phyloP scores from a whole-genome alignment of 92 coral and sea anemone species.

The Zoanthus gigantus region DNA sequence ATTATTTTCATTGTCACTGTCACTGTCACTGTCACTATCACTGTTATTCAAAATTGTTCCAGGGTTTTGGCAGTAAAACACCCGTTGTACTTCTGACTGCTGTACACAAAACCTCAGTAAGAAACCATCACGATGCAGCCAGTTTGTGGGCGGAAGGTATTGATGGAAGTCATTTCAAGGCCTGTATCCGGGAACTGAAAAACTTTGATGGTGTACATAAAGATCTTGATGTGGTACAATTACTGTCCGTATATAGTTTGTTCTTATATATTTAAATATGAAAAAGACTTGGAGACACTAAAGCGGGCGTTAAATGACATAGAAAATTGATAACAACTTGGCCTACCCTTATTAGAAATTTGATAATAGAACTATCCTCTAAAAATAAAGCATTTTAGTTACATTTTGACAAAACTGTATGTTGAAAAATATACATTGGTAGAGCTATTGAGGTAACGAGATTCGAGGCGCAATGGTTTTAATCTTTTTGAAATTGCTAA shows the following conservation, averaged over 20 bases:
- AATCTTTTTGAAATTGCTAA: too few relatives aligned
- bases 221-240: conserved; percentile 12
- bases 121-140: conserved; percentile 36
- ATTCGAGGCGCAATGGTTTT: too few relatives aligned
- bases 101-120: conserved; percentile 23
- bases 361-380: too few relatives aligned
- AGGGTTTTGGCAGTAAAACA: conserved; percentile 22
- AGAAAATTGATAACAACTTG: too few relatives aligned
- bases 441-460: too few relatives aligned
- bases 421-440: too few relatives aligned
- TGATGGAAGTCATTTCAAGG: conserved; percentile 20
- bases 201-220: conserved; percentile 34
- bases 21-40: not conserved
- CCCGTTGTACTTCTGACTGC: conserved; percentile 33
- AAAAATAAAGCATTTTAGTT: too few relatives aligned
- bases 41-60: not conserved
- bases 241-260: not conserved
- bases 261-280: too few relatives aligned
- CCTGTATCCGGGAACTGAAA: conserved; percentile 45
- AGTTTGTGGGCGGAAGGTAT: conserved; percentile 43
- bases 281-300: too few relatives aligned
- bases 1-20: not conserved
- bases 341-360: too few relatives aligned
- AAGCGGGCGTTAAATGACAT: too few relatives aligned
- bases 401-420: too few relatives aligned